Evolutionary conservation across 2,797 vertebrate species (phyloP).

Genomic region (Epinephelus awoara): DNA sequence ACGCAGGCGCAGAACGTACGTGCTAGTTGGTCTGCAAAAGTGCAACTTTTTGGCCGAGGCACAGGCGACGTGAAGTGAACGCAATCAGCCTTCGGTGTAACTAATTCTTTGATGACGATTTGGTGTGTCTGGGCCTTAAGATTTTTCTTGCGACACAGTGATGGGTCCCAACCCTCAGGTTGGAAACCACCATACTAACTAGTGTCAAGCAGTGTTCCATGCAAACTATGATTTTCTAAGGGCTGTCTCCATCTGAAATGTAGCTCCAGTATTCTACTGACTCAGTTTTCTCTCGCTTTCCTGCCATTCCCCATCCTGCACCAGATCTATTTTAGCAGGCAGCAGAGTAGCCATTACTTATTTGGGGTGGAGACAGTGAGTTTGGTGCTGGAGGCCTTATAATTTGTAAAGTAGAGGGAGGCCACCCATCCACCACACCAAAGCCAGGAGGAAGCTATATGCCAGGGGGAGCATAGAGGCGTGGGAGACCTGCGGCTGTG

Average conservation of each 20-base stretch:
- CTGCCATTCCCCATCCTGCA: constrained; percentile 46
- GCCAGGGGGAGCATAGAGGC: constrained; percentile 75
- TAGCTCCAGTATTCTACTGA: constrained; percentile 14
- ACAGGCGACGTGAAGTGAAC: too few species aligned
- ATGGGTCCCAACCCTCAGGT: not conserved
- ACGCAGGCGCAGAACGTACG: too few species aligned
- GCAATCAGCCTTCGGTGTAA: too few species aligned
- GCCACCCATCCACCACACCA: constrained; percentile 86
- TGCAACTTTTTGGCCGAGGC: too few species aligned
- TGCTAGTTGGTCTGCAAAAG: too few species aligned
- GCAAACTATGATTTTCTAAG: not conserved
- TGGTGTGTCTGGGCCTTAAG: too few species aligned
- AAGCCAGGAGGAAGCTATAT: constrained; percentile 79
- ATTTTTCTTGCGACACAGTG: not conserved
- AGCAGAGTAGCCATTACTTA: constrained; percentile 84
- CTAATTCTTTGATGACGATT: too few species aligned
- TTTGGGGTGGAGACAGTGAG: constrained; percentile 85
- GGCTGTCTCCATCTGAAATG: constrained; percentile 26
- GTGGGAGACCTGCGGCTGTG: constrained; percentile 80
- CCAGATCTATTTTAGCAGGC: constrained; percentile 82
- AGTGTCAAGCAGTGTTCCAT: not conserved
- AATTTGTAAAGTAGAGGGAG: constrained; percentile 84
- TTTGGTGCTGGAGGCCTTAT: constrained; percentile 82
- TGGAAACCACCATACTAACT: not conserved
- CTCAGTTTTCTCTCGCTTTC: constrained; percentile 47